phyloP scores from a whole-genome alignment of 23 tunicate genomes.

The Botrylloides violaceus region DNA sequence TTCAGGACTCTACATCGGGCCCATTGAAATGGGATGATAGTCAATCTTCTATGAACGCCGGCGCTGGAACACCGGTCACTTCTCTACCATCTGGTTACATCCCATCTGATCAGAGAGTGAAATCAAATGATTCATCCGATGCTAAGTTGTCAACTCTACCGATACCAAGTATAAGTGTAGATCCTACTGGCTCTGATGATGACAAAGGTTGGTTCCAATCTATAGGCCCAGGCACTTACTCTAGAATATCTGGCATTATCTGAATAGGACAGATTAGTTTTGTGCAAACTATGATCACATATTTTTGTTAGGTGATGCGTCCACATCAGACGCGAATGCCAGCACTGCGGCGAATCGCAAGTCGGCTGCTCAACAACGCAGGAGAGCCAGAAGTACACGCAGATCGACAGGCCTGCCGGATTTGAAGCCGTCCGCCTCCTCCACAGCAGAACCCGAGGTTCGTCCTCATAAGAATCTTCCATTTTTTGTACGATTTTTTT shows the following conservation, averaged over 20 bases:
- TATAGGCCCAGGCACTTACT: not conserved
- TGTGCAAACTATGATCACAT: too few species aligned
- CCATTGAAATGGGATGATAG: not conserved
- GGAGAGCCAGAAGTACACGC: constrained; percentile 56
- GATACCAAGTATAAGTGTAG: constrained; percentile 8
- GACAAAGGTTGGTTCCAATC: constrained; percentile 8
- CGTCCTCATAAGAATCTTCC: constrained; percentile 17
- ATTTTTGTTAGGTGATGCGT: not conserved
- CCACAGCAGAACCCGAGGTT: constrained; percentile 24
- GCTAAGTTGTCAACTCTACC: constrained; percentile 1
- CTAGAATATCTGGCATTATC: too few species aligned
- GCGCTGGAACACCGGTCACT: constrained; percentile 13
- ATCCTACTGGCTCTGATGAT: constrained; percentile 7
- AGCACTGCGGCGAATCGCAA: not conserved
- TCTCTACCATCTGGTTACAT: constrained; percentile 82
- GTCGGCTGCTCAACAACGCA: constrained; percentile 54
- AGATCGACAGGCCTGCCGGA: constrained; percentile 70
- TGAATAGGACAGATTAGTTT: too few species aligned
- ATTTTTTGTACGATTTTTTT: not conserved
- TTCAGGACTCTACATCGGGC: constrained; percentile 16
- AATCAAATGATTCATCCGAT: constrained; percentile 25
- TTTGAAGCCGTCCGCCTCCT: constrained; percentile 23
- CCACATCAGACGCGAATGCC: not conserved
- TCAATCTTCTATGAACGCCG: constrained; percentile 8
- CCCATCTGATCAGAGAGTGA: constrained; percentile 71